These are phyloP conservation scores for Enhydra lutris DNA, from an alignment of 2,113 vertebrate species.

Conservation along the genomic window DNA sequence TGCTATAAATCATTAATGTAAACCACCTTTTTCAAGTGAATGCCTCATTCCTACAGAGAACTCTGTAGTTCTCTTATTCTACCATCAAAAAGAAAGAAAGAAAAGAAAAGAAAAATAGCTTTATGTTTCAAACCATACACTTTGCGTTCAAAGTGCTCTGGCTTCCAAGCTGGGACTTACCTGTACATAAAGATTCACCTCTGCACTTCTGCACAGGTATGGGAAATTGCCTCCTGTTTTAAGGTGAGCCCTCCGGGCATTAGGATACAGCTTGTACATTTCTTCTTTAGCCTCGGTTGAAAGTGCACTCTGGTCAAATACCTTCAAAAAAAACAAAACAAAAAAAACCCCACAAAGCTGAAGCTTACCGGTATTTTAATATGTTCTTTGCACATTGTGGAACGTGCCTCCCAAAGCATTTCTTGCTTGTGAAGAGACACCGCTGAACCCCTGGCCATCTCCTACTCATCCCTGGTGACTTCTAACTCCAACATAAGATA, in stretches of 20 bases:
- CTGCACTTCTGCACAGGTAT: constrained; percentile 95
- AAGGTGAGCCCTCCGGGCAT: constrained; percentile 95
- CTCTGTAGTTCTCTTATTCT: not conserved
- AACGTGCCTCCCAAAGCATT: not conserved
- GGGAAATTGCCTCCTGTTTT: constrained; percentile 99
- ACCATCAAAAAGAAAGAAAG: not conserved
- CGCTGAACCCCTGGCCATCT: not conserved
- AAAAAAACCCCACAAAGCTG: not conserved
- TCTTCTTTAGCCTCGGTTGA: constrained; percentile 97
- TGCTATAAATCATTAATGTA: not conserved
- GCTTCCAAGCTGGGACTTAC: constrained; percentile 77
- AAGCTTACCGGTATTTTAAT: not conserved
- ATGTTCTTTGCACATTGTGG: not conserved
- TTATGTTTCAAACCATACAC: not conserved
- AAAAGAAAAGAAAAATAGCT: not conserved
- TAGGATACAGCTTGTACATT: constrained; percentile 98
- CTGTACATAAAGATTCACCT: constrained; percentile 97
- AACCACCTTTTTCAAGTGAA: not conserved
- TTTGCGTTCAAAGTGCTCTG: not conserved
- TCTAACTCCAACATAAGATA: not conserved
- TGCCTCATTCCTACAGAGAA: not conserved
- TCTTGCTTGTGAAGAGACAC: not conserved
- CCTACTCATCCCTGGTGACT: not conserved
- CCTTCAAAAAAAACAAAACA: constrained; percentile 80
- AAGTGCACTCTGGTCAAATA: constrained; percentile 98